phyloP scores from a whole-genome alignment of 2,797 vertebrate genomes.

The Cephalopachus bancanus region DNA sequence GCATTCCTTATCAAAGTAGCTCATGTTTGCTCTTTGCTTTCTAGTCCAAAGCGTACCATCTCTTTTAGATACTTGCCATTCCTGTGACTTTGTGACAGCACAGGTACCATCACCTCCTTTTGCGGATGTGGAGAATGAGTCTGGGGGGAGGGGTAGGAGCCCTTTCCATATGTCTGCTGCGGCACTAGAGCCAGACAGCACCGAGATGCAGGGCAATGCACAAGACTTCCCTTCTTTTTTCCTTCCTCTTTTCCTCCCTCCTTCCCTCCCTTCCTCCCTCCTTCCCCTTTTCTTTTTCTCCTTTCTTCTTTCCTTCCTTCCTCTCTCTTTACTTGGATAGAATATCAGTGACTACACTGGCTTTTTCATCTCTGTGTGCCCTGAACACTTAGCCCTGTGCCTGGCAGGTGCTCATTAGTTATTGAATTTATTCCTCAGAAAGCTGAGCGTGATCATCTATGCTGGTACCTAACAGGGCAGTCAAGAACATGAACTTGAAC shows the following conservation, averaged over 20 bases:
- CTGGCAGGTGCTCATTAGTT: background rate
- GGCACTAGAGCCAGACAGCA: background rate
- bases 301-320: too few species aligned
- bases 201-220: background rate
- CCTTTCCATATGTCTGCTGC: background rate
- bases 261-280: background rate
- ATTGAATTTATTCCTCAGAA: background rate
- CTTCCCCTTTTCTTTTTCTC: too few species aligned
- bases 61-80: background rate
- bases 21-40: background rate
- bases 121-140: background rate
- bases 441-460: background rate
- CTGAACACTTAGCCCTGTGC: background rate
- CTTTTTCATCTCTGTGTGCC: background rate
- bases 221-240: too few species aligned
- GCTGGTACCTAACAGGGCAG: background rate
- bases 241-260: background rate
- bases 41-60: background rate
- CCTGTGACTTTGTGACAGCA: background rate
- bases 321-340: accelerated
- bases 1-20: background rate
- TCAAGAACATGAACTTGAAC: background rate
- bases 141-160: too few species aligned
- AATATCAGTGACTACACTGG: too few species aligned
- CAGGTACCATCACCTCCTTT: background rate